Conservation (phyloP, 1,140 invertebrate genomes). For the Solen grandis region DNA sequence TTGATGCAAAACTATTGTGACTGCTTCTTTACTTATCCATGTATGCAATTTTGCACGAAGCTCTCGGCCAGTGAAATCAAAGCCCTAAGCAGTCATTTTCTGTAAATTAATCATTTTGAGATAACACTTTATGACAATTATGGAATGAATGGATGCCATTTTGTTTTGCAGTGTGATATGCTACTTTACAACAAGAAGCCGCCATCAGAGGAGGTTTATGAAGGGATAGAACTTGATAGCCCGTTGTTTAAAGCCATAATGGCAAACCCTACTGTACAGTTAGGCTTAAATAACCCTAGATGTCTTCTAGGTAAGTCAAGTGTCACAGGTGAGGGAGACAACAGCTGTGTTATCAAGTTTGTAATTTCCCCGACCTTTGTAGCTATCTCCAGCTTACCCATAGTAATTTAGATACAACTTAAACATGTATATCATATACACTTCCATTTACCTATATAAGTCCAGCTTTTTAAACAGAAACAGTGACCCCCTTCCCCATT, state of each 20-base stretch:
- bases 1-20: too few relatives aligned
- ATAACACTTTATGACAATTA: too few relatives aligned
- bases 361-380: not conserved
- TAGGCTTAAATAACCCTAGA: constrained; percentile 85
- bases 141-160: too few relatives aligned
- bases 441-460: not conserved
- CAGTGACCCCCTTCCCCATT: too few relatives aligned
- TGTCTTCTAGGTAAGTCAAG: constrained; percentile 82
- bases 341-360: not conserved
- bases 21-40: too few relatives aligned
- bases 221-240: constrained; percentile 84
- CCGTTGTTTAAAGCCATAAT: constrained; percentile 86
- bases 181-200: constrained; percentile 82
- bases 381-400: not conserved
- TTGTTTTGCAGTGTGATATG: constrained; percentile 83
- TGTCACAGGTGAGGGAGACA: too few relatives aligned
- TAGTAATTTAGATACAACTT: not conserved
- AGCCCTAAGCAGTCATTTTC: too few relatives aligned
- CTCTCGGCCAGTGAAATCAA: too few relatives aligned
- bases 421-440: not conserved
- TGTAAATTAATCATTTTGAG: too few relatives aligned
- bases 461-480: too few relatives aligned
- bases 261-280: constrained; percentile 85
- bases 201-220: constrained; percentile 82
- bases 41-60: too few relatives aligned